Evolutionary conservation across 1,140 invertebrate species (phyloP).

Genomic region (Lepidurus apus): DNA sequence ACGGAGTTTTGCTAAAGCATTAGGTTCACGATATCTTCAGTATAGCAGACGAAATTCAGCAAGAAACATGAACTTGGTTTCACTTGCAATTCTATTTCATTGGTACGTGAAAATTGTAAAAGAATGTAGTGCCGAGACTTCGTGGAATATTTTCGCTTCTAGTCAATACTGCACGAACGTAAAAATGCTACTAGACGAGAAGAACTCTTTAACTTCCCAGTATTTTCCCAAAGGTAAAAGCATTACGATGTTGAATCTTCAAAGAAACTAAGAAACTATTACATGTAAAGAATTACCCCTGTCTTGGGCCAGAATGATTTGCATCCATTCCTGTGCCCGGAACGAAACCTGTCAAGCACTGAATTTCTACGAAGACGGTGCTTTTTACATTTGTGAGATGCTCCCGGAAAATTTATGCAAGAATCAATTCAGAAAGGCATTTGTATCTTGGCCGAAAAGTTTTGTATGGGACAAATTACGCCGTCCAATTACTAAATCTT

Average conservation of each 20-base stretch:
- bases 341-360: background rate
- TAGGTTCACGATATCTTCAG: too few species aligned
- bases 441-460: background rate
- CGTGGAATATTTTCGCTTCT: background rate
- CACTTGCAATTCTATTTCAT: background rate
- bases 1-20: too few species aligned
- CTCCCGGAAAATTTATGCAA: background rate
- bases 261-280: too few species aligned
- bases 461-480: background rate
- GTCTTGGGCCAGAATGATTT: background rate
- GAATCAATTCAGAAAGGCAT: background rate
- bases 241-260: background rate
- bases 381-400: background rate
- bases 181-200: background rate
- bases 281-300: too few species aligned
- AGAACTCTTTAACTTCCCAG: background rate
- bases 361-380: background rate
- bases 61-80: background rate
- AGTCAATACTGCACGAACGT: background rate
- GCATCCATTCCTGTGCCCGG: background rate
- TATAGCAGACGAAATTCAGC: background rate
- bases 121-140: background rate
- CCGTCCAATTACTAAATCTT: background rate
- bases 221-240: background rate
- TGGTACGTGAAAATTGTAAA: background rate